A percentile compares a stretch with the other conserved stretches of the same genome.
These are phyloP conservation scores for Caenorhabditis auriculariae DNA, from an alignment of 2,888 invertebrate species.

Conservation along the genomic window DNA sequence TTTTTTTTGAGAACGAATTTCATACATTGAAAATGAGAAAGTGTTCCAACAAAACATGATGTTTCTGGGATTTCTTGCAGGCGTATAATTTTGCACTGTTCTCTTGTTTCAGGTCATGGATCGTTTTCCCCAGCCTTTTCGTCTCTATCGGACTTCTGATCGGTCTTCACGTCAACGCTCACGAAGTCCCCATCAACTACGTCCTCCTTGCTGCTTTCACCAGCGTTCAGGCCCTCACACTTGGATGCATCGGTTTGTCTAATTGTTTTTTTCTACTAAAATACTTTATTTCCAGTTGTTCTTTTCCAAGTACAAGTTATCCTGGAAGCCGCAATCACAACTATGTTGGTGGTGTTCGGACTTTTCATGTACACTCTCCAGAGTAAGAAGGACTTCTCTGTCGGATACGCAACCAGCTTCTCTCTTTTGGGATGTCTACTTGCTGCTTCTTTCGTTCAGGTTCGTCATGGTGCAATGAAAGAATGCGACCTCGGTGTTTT, in stretches of 20 bases:
- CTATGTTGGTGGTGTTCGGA: slow-evolving; percentile 68
- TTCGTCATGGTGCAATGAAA: too few relatives aligned
- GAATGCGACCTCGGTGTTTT: too few relatives aligned
- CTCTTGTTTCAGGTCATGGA: slow-evolving; percentile 65
- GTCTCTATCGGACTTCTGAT: slow-evolving; percentile 73
- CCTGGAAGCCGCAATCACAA: slow-evolving; percentile 78
- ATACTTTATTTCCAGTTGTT: slow-evolving; percentile 69
- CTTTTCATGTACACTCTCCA: slow-evolving; percentile 83
- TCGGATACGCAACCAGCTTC: slow-evolving; percentile 70
- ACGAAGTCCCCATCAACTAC: slow-evolving; percentile 79
- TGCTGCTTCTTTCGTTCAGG: slow-evolving; percentile 74
- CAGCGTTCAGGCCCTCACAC: slow-evolving; percentile 76
- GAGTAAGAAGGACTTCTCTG: slow-evolving; percentile 81
- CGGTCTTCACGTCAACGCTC: slow-evolving; percentile 75
- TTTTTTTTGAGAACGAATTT: too few relatives aligned
- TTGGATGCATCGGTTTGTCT: slow-evolving; percentile 73
- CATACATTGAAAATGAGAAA: not conserved
- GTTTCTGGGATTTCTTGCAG: not conserved
- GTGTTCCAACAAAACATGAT: not conserved
- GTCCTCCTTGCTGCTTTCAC: slow-evolving; percentile 79
- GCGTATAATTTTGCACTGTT: not conserved
- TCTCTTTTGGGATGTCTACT: slow-evolving; percentile 70
- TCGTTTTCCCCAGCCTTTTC: slow-evolving; percentile 65
- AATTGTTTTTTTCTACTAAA: not conserved
- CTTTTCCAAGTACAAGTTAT: slow-evolving; percentile 78